Percentiles rank a stretch among this genome's conserved stretches.
Evolutionary conservation across 2,113 vertebrate genomes (phyloP).

Genomic region (Terrapene triunguis): DNA sequence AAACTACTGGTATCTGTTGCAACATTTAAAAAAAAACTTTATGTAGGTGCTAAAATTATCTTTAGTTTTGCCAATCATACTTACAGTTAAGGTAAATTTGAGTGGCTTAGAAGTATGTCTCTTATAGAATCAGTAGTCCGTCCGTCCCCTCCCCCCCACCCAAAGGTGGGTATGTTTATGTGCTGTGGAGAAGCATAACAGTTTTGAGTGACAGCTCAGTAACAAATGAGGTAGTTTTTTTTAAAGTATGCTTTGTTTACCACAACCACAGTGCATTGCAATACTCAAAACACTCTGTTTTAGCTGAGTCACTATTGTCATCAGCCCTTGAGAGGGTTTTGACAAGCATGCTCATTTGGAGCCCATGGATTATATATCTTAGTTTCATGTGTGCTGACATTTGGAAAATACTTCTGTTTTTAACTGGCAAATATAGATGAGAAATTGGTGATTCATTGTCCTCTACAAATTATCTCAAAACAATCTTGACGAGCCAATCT

Average conservation of each 20-base stretch:
- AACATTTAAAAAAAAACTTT: background rate
- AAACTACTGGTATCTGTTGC: background rate
- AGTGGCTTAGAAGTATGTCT: background rate
- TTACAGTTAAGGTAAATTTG: background rate
- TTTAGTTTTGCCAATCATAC: background rate
- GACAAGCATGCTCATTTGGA: constrained; percentile 25
- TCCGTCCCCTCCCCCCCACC: background rate
- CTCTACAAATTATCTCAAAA: background rate
- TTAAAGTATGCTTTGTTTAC: constrained; percentile 5
- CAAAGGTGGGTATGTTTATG: background rate
- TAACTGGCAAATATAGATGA: background rate
- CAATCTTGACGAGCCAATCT: background rate
- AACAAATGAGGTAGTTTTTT: background rate
- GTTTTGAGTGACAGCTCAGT: background rate
- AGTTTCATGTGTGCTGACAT: background rate
- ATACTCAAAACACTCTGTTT: constrained; percentile 27
- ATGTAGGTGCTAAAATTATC: background rate
- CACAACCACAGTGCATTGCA: constrained; percentile 25
- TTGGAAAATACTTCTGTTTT: background rate
- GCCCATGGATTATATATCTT: constrained; percentile 33
- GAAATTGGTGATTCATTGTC: constrained; percentile 12
- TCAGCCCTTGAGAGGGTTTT: constrained; percentile 45
- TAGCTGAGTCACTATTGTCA: constrained; percentile 75
- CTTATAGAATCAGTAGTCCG: background rate
- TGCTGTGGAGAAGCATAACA: background rate